Percentiles rank a stretch among this genome's conserved stretches.
Evolutionary conservation across 2,797 vertebrate genomes (phyloP).

Genomic region (Acanthurus leucopareius): DNA sequence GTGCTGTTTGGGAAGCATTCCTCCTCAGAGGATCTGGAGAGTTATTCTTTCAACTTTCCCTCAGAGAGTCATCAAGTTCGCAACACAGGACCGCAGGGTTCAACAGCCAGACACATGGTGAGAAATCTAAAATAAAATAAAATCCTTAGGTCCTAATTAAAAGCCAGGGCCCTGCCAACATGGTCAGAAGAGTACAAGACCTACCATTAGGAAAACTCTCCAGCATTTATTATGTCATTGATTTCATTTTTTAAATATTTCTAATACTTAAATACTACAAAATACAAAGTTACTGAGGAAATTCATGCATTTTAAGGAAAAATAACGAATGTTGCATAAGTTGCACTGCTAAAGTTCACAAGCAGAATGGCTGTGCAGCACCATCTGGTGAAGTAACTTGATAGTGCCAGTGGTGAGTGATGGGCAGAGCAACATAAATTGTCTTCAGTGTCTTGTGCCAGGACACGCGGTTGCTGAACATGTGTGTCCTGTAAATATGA

Average conservation of each 20-base stretch:
- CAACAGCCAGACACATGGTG: constrained; percentile 94
- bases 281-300: too few relatives aligned
- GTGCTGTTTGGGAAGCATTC: constrained; percentile 95
- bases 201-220: not conserved
- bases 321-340: not conserved
- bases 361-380: constrained; percentile 23
- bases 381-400: constrained; percentile 40
- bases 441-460: not conserved
- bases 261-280: too few relatives aligned
- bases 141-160: too few relatives aligned
- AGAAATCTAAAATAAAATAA: constrained; percentile 47
- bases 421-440: not conserved
- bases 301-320: too few relatives aligned
- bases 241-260: not conserved
- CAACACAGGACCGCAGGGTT: constrained; percentile 90
- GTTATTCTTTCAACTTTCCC: constrained; percentile 94
- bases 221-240: not conserved
- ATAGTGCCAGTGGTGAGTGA: not conserved
- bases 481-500: not conserved
- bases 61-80: constrained; percentile 96
- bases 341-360: not conserved
- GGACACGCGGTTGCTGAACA: not conserved
- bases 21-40: constrained; percentile 90
- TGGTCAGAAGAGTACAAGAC: not conserved
- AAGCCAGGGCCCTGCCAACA: not conserved